Evolutionary conservation across 2,113 vertebrate species (phyloP), one percentile per base, ranked within the genome.

Genomic region (Desmodus rotundus): DNA sequence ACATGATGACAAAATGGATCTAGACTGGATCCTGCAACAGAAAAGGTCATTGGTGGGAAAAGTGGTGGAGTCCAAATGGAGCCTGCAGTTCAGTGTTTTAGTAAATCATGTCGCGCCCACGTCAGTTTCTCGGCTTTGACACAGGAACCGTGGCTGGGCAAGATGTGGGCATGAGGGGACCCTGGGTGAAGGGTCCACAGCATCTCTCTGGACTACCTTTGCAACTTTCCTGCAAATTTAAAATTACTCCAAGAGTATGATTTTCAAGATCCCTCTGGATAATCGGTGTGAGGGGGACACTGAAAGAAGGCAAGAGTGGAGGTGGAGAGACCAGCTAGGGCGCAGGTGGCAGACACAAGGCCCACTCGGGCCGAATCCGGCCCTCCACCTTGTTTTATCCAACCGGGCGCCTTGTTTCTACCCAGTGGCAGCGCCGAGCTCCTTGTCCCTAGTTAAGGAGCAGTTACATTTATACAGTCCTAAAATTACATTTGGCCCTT

Each of bases 21-120:
- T 91, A 41, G 61, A 36, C 28, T 41, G 74, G 28, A 45, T 50
- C 15, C 56, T 86, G 74, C 50, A 24, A 28, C 43, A 77, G 68
- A 45, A 86, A 82, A 73, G 24, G 56, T 65, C 45, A 5, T 73
- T 47, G 7, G 47, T 58, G 65, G 82, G 10, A 47, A 68, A 76
- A 26, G 14, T 6, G 13, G 81, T 87, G 50, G 70, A 47, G 11
- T 65, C 68, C n/a, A n/a, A 20, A 31, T 20, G 4, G 19, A 73
- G 74, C 17, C 36, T 38, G 1, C 36, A 38, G 1, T 11, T 73
- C 9, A 3, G 31, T 6, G n/a, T 56, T 19, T 38, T 4, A 15
- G 38, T 6, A 58, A 33, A n/a, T 17, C 28, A 26, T 19, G 22
- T 41, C 0, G 10, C 33, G 8, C 38, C 19, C 0, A 3, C 4